phyloP scores from a whole-genome alignment of 2,113 vertebrate species.

The Pelmatolapia mariae region DNA sequence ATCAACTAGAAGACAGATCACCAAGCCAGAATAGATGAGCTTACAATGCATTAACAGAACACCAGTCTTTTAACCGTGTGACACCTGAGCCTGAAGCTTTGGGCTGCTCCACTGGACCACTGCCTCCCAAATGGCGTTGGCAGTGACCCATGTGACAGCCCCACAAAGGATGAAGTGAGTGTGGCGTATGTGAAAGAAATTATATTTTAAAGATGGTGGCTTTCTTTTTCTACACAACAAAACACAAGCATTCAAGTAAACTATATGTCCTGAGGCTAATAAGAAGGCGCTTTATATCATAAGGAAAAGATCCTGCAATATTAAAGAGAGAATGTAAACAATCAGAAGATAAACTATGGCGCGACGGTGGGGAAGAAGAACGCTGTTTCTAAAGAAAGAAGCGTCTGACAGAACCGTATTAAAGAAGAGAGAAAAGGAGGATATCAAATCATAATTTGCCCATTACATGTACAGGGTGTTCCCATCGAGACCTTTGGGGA shows the following conservation, averaged over 20 bases:
- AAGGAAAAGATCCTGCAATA: neutral
- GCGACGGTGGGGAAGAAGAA: neutral
- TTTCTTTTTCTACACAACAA: neutral
- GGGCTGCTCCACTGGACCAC: neutral
- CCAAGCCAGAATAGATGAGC: neutral
- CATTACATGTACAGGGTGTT: neutral
- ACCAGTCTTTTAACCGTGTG: neutral
- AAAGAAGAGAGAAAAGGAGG: neutral
- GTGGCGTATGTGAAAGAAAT: neutral
- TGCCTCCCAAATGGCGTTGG: neutral
- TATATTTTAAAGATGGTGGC: neutral
- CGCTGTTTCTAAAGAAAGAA: accelerated
- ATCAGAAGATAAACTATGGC: neutral
- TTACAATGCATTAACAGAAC: neutral
- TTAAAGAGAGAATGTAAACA: neutral
- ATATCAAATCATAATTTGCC: neutral
- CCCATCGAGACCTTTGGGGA: neutral
- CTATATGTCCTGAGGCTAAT: neutral
- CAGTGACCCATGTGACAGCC: neutral
- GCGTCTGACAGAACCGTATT: neutral
- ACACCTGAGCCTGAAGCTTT: constrained; percentile 3
- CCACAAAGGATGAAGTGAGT: neutral
- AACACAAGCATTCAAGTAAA: neutral
- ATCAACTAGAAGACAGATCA: neutral
- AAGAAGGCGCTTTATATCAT: neutral